Evolutionary conservation across 2,113 vertebrate genomes (phyloP), one percentile per base, ranked within the genome.

Genomic region (Channa argus): DNA sequence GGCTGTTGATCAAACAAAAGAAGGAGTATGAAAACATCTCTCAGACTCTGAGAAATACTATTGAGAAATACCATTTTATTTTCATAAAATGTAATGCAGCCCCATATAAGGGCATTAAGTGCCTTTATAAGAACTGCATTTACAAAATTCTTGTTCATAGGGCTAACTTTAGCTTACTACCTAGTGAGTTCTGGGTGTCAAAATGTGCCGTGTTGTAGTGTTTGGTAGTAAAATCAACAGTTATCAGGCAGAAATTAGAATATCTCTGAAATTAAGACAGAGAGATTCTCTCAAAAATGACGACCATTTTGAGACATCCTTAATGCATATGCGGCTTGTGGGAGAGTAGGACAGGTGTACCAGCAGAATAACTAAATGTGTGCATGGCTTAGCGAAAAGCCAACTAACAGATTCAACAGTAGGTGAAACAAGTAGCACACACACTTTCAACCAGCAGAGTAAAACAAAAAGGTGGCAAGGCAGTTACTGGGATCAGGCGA

Each of bases 401-500:
- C 45, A 13, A 11, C 10, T 46, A 11, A 36, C 7, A 6, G n/a
- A 59, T 5, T 56, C 12, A 15, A 36, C 2, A 1, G 8, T 24
- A 9, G 1, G 14, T 6, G 50, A 51, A 49, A 50, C 45, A 63
- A 7, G 51, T 24, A 55, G 33, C 66, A 33, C 41, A 5, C 34
- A 36, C 43, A 5, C 44, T 45, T 64, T 78, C 39, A 52, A 65
- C 13, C n/a, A 37, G 4, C 45, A 34, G 34, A 36, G 14, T 60
- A 24, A 38, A 69, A 50, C 36, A 8, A 62, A 44, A 64, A 52
- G 4, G 4, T 41, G 14, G 47, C 11, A 50, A 33, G 45, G 33
- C 79, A 14, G 64, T 41, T 5, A 41, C 41, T 53, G 69, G 74
- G 74, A 69, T 77, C 43, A 56, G 58, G 38, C 0, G 12, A 38